phyloP scores from a whole-genome alignment of 2,888 invertebrate genomes.

The Mythimna vitellina region DNA sequence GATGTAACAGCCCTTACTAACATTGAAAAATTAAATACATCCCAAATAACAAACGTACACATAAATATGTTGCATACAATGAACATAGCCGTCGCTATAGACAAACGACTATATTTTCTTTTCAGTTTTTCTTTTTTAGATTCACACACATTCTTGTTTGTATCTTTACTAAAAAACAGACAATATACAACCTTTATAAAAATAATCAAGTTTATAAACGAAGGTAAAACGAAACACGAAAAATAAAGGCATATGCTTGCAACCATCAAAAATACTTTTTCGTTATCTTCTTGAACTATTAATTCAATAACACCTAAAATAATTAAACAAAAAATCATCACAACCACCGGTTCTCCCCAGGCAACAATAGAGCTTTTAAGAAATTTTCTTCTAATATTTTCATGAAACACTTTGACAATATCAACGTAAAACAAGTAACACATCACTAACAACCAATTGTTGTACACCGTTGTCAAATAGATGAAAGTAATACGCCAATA shows the following conservation, averaged over 20 bases:
- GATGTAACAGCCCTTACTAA: constrained; percentile 11
- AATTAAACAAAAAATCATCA: not conserved
- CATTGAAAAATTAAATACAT: constrained; percentile 11
- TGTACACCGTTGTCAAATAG: constrained; percentile 20
- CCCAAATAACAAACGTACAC: constrained; percentile 23
- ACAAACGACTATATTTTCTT: constrained; percentile 6
- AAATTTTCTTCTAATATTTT: constrained; percentile 11
- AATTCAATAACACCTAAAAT: not conserved
- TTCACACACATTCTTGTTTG: not conserved
- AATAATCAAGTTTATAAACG: constrained; percentile 6
- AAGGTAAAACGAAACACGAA: constrained; percentile 1
- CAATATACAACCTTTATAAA: constrained; percentile 19
- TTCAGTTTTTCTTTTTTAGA: not conserved
- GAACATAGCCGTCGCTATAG: constrained; percentile 13
- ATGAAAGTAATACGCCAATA: constrained; percentile 10
- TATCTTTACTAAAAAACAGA: constrained; percentile 15
- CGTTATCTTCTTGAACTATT: not conserved
- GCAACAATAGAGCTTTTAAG: constrained; percentile 26
- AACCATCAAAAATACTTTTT: not conserved
- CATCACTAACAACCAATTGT: constrained; percentile 34
- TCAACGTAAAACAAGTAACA: constrained; percentile 31
- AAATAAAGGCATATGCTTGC: not conserved
- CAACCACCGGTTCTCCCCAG: constrained; percentile 17
- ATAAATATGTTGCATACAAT: constrained; percentile 27
- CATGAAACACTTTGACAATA: constrained; percentile 36